Base-by-base conservation (phyloP, 2,113 vertebrate genomes). In the Microtus ochrogaster region DNA sequence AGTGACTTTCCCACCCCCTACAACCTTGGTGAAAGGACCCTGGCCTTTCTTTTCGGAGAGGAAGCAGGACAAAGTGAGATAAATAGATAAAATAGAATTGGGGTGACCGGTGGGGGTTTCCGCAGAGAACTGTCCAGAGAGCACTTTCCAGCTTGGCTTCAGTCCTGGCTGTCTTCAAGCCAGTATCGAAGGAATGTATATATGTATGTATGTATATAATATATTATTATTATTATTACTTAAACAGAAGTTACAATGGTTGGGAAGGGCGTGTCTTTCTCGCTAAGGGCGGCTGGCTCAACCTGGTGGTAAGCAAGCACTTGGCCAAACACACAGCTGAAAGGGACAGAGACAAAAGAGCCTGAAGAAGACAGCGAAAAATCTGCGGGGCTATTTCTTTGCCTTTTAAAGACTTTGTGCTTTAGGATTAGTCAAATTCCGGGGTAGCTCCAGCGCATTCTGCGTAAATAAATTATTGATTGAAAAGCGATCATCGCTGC, bases 261-360 rank as follows among this genome's bases (percentile, higher is more conserved):
- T 85, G 94, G 94, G 92, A 61, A 55, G 66, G 13, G 28, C 9
- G 22, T 26, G 0, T 26, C 92, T 81, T 82, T 84, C 79, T 85
- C 82, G 49, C 83, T 87, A 74, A 89, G 70, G 65, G 68, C 47
- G 16, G 11, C 63, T 12, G 87, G 55, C 74, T 72, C 79, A 52
- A 86, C 83, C 76, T 44, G 88, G 89, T 84, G 33, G 21, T 47
- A 82, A 65, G 86, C 79, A 91, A 16, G 14, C 81, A 10, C 85
- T 95, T 55, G 39, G 92, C 89, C 96, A 96, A 96, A 97, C 97
- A 97, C 94, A 96, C 96, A 44, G 90, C 49, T 17, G 55, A 66
- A 52, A 68, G 22, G 47, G 36, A 16, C 47, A 44, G 73, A 79
- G 84, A 81, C 49, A 61, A 78, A 52, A 44, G 33, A 76, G 90